Conservation (phyloP, 2,888 invertebrate species). For the Eupeodes luniger region DNA sequence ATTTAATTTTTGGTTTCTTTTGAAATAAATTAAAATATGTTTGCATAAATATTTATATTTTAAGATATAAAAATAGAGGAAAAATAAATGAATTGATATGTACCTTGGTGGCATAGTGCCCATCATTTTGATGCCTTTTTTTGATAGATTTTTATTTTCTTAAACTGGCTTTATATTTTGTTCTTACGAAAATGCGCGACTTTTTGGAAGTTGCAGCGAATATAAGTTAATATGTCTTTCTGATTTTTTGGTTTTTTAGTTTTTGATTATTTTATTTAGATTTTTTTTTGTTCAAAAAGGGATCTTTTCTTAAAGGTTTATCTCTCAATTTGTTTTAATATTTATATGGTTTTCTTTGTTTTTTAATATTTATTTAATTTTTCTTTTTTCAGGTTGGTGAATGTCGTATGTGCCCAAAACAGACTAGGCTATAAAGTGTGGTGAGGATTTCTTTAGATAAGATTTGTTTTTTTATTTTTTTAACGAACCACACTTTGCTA, state of each 20-base stretch:
- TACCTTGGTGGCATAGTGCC: conserved; percentile 85
- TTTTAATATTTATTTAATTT: conserved; percentile 33
- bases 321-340: conserved; percentile 51
- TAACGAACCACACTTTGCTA: conserved; percentile 78
- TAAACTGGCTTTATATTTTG: conserved; percentile 46
- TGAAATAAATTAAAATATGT: conserved; percentile 35
- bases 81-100: conserved; percentile 78
- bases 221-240: conserved; percentile 43
- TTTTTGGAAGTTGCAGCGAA: conserved; percentile 61
- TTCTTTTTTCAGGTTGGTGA: conserved; percentile 82
- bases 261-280: conserved; percentile 44
- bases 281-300: conserved; percentile 54
- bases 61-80: conserved; percentile 45
- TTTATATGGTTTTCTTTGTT: not conserved
- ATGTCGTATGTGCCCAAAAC: conserved; percentile 83
- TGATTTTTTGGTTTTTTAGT: conserved; percentile 36
- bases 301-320: conserved; percentile 46
- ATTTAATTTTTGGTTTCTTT: conserved; percentile 3
- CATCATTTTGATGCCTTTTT: conserved; percentile 83
- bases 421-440: conserved; percentile 76
- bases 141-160: conserved; percentile 64
- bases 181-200: conserved; percentile 44
- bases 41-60: conserved; percentile 54
- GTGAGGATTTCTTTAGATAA: conserved; percentile 59
- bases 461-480: conserved; percentile 74